phyloP scores from a whole-genome alignment of 2,888 invertebrate genomes.

The Brachynemurus nebulosus region DNA sequence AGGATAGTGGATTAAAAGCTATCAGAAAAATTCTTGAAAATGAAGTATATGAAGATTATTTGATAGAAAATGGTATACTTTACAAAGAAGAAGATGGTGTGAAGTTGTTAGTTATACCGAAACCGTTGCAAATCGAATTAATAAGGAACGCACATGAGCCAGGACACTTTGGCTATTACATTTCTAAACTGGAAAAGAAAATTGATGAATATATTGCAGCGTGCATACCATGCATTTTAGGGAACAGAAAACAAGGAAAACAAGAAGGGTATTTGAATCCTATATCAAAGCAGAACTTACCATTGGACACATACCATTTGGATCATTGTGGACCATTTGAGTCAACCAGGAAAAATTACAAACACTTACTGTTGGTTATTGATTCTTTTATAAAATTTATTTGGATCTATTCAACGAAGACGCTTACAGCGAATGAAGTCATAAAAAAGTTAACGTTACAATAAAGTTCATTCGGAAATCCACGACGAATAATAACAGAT shows the following conservation, averaged over 20 bases:
- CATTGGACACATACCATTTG: slow-evolving; percentile 22
- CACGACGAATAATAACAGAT: slow-evolving; percentile 24
- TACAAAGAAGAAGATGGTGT: background rate
- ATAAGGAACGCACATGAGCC: background rate
- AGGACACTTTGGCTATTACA: background rate
- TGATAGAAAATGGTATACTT: slow-evolving; percentile 4
- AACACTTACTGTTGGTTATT: slow-evolving; percentile 25
- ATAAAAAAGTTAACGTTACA: slow-evolving; percentile 22
- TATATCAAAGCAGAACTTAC: background rate
- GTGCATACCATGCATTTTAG: slow-evolving; percentile 14
- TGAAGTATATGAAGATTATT: slow-evolving; percentile 9
- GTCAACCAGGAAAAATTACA: slow-evolving; percentile 23
- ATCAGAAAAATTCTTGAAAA: slow-evolving; percentile 10
- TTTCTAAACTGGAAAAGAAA: no score
- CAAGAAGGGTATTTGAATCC: background rate
- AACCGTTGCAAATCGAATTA: background rate
- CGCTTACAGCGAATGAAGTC: slow-evolving; percentile 26
- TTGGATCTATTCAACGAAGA: no score
- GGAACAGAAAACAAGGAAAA: slow-evolving; percentile 1
- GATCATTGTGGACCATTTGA: slow-evolving; percentile 25
- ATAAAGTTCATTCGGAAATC: slow-evolving; percentile 26
- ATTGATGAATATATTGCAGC: background rate
- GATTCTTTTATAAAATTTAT: slow-evolving; percentile 27
- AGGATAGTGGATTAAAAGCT: background rate
- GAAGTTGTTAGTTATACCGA: background rate